phyloP scores from a whole-genome alignment of 2,113 vertebrate genomes.

The Sceloporus tristichus region DNA sequence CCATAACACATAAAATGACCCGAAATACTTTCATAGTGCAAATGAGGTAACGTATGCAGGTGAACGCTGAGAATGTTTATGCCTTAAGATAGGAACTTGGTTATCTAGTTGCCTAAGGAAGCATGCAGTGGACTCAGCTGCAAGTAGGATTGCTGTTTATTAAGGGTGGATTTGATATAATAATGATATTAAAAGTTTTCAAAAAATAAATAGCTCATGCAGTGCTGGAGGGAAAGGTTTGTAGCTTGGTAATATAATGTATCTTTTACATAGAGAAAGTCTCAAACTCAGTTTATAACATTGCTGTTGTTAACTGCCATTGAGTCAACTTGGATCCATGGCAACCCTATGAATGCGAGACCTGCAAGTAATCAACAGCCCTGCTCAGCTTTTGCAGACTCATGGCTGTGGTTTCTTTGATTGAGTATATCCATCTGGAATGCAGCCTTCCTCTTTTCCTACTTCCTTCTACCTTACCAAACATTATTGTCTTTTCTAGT shows the following conservation, averaged over 20 bases:
- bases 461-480: no score
- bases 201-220: background rate
- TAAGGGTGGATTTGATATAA: background rate
- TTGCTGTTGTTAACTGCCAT: no score
- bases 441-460: no score
- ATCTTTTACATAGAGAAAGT: background rate
- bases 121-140: slow-evolving; percentile 13
- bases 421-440: no score
- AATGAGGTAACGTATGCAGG: slow-evolving; percentile 61
- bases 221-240: background rate
- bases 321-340: no score
- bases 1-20: slow-evolving; percentile 57
- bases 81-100: slow-evolving; percentile 50
- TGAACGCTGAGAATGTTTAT: slow-evolving; percentile 50
- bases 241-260: background rate
- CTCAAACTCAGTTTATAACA: background rate
- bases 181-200: background rate
- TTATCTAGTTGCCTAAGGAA: slow-evolving; percentile 36
- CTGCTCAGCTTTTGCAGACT: no score
- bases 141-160: background rate
- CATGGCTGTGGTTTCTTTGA: no score
- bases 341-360: no score
- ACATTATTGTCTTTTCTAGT: no score
- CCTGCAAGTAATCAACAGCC: no score
- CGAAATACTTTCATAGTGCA: slow-evolving; percentile 46